Evolutionary conservation across 2,888 invertebrate species (phyloP).

Genomic region (Troides aeacus): DNA sequence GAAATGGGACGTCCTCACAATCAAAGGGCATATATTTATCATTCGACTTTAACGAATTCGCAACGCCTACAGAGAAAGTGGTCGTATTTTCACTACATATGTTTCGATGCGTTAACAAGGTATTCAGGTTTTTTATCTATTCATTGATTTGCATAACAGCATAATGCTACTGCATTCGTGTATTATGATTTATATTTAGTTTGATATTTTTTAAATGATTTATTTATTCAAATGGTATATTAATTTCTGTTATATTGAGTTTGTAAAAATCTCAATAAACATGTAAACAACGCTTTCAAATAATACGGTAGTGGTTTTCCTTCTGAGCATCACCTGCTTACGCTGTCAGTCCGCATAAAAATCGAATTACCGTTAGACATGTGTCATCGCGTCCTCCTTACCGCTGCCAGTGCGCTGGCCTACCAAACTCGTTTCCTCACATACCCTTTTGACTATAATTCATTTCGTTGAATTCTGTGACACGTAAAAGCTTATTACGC

Average conservation of each 20-base stretch:
- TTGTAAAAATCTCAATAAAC: neutral
- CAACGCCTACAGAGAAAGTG: conserved; percentile 37
- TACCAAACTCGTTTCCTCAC: conserved; percentile 66
- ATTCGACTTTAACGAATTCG: conserved; percentile 18
- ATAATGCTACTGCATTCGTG: conserved; percentile 42
- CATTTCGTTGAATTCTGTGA: conserved; percentile 49
- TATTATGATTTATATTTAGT: conserved; percentile 34
- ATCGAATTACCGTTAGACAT: conserved; percentile 75
- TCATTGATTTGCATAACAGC: conserved; percentile 51
- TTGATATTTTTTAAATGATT: neutral
- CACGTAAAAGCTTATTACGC: conserved; percentile 22
- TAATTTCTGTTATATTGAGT: neutral
- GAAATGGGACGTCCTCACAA: conserved; percentile 24
- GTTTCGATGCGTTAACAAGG: conserved; percentile 39
- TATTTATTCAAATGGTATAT: neutral
- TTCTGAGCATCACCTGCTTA: conserved; percentile 46
- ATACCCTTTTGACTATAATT: conserved; percentile 60
- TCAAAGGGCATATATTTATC: conserved; percentile 21
- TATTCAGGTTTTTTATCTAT: conserved; percentile 45
- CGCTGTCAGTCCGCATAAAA: conserved; percentile 54
- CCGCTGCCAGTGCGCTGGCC: conserved; percentile 46
- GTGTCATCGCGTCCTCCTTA: conserved; percentile 76
- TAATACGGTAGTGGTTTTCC: conserved; percentile 33
- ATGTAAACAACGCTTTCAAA: conserved; percentile 7
- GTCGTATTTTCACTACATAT: conserved; percentile 34